These are phyloP conservation scores for Vidua macroura DNA, from an alignment of 2,113 vertebrate genomes.

Conservation along the genomic window DNA sequence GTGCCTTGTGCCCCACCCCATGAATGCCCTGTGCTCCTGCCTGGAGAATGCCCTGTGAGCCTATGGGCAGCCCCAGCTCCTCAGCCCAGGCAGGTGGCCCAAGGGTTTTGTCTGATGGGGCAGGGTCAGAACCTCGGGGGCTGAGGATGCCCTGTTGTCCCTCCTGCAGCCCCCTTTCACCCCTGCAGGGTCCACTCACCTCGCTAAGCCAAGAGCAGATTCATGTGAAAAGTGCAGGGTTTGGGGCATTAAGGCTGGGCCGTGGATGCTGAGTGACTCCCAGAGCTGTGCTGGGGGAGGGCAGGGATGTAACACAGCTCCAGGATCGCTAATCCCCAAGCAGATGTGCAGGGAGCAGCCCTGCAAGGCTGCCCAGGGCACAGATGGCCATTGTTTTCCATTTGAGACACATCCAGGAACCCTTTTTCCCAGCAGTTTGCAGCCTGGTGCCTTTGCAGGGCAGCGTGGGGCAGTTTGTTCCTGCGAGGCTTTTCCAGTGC, in stretches of 20 bases:
- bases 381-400: not conserved
- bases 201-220: not conserved
- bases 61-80: not conserved
- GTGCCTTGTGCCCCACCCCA: not conserved
- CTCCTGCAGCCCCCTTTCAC: not conserved
- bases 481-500: accelerated
- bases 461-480: not conserved
- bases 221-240: accelerated
- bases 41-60: not conserved
- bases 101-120: not conserved
- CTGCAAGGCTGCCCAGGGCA: not conserved
- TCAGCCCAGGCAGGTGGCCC: not conserved
- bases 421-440: not conserved
- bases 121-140: accelerated
- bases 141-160: not conserved
- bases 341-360: not conserved
- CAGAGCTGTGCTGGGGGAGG: not conserved
- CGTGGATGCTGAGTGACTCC: not conserved
- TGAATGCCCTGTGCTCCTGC: not conserved
- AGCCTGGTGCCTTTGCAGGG: not conserved
- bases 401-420: not conserved
- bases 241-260: not conserved
- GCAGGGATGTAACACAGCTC: not conserved
- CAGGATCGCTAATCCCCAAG: not conserved
- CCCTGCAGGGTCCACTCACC: not conserved